Base-by-base conservation (phyloP, 2,888 invertebrate species). In the Drosophila meridionalis region DNA sequence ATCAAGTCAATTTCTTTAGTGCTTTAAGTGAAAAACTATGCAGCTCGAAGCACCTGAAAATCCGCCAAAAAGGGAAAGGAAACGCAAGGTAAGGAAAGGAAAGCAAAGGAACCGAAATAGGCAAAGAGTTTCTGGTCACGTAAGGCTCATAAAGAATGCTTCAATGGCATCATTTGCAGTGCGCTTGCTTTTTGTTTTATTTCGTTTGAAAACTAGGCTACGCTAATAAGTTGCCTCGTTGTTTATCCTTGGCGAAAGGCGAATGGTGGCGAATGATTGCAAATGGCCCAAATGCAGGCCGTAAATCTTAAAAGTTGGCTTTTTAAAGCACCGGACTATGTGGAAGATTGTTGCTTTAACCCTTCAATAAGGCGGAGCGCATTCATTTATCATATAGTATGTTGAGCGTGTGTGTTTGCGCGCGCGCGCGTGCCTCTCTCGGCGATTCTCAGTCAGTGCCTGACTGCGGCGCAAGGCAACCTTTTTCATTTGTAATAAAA, bases 401-500 rank as follows among this genome's bases (percentile, higher is more conserved):
- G 2, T 40, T 74, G 76, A 76, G 74, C 12, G 14, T 75, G 75
- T 73, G 69, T 66, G 40, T 26, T 32, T 42, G 36, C 8, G 50
- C 53, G 50, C 50, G 36, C 7, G 53, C 53, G 48, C 48, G 48
- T 48, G n/a, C 52, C 69, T 45, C 43, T 64, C 66, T 47, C 47
- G 5, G 53, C 8, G 61, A 40, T 50, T 65, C 58, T 67, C 68
- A 47, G 34, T 43, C 68, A 47, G 34, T 43, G 8, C n/a, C 3
- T n/a, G 42, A n/a, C 42, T 42, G n/a, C 42, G 64, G 48, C 30
- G 36, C 20, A 38, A 55, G 50, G 50, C 67, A 82, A 87, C 82
- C 80, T 85, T 88, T 89, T 89, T 78, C 87, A 81, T 87, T 89
- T 80, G 86, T 82, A 89, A 87, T 87, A 89, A 87, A 87, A 89